Percentiles rank a stretch among this genome's conserved stretches.
Conservation (phyloP, 2,888 invertebrate species). For the Nomada ferruginata region DNA sequence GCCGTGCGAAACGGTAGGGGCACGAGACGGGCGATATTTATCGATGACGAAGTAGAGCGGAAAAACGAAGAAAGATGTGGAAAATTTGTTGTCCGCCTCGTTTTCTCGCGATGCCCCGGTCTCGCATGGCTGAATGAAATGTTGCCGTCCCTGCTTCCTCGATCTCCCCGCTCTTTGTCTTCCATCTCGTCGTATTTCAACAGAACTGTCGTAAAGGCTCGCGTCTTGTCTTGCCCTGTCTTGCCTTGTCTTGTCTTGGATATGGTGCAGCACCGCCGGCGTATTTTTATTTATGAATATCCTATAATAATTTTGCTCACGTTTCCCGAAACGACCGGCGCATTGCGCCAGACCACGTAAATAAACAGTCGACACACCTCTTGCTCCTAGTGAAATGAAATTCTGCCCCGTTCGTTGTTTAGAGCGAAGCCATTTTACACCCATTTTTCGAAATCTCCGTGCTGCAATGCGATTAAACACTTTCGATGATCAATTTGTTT, state of each 20-base stretch:
- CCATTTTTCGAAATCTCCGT: background rate
- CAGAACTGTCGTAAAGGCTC: constrained; percentile 36
- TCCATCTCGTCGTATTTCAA: constrained; percentile 61
- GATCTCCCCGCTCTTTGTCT: constrained; percentile 41
- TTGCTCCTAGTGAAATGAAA: background rate
- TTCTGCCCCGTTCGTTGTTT: background rate
- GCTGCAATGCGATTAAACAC: background rate
- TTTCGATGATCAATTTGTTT: background rate
- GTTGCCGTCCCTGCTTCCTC: constrained; percentile 50
- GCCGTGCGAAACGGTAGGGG: constrained; percentile 17
- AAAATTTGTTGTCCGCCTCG: constrained; percentile 67
- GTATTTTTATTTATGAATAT: constrained; percentile 51
- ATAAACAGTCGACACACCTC: background rate
- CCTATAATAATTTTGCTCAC: constrained; percentile 9
- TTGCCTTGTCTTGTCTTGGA: too few relatives aligned
- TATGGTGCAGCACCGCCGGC: too few relatives aligned
- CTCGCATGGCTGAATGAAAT: constrained; percentile 66
- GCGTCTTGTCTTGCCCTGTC: constrained; percentile 28
- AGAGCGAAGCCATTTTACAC: background rate
- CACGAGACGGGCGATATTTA: constrained; percentile 60
- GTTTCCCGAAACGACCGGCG: constrained; percentile 27
- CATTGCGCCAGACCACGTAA: background rate
- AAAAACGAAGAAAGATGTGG: constrained; percentile 64
- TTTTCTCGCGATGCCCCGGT: constrained; percentile 47
- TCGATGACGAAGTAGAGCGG: constrained; percentile 67